Base-by-base conservation (phyloP, 2,888 invertebrate genomes). In the Hedya salicella region DNA sequence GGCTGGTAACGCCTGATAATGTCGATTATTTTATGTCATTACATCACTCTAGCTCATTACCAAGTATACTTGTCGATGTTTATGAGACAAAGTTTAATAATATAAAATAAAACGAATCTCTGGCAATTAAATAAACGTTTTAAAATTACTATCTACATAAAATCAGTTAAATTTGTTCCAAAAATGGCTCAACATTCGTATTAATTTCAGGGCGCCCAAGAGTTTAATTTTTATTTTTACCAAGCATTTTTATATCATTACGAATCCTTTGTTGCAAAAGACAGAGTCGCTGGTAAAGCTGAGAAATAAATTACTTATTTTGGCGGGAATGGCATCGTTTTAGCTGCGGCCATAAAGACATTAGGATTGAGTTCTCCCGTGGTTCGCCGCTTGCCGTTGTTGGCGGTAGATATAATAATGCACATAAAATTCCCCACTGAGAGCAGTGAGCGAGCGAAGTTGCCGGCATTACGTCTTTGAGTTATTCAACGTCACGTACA, bases 401-500 rank as follows among this genome's bases (percentile, higher is more conserved):
- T 64, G 71, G 67, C 50, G 67, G 62, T 60, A 68, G 56, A 61
- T 71, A 71, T 83, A 83, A 83, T 85, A 87, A 86, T 86, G 85
- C 82, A 84, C 82, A 86, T 86, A 87, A 87, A 86, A 86, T 85
- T 85, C 80, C 75, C 79, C 77, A 71, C 73, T 71, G 82, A 78
- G 82, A 82, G 82, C 79, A 75, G 80, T 78, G 78, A 81, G 82
- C 81, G 79, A 76, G 78, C 78, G 75, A 81, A 84, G 83, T 84
- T 86, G 81, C 73, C 75, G 73, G 79, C 78, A 80, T 85, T 86
- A 85, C 77, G 73, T 73, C 73, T 73, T 70, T 83, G 83, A 86
- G 85, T 88, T 89, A 89, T 89, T 88, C 89, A 75, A 68, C 76
- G 83, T 82, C 89, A 89, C 88, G 89, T 84, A 79, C 78, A 74